Evolutionary conservation across 2,888 invertebrate genomes (phyloP).

Genomic region (Lamellibrachia columna): DNA sequence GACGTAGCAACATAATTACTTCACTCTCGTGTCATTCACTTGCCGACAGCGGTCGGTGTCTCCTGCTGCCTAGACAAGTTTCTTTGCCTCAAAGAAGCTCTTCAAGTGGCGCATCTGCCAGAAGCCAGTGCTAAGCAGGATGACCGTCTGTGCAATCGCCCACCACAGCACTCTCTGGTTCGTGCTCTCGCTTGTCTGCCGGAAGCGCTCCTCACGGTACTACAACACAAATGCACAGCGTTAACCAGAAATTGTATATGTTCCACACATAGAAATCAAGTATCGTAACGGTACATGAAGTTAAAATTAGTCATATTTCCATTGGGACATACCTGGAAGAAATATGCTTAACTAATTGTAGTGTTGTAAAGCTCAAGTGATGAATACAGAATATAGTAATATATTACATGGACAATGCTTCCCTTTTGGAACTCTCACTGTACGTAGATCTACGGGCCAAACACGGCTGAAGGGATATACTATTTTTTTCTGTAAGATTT

Average conservation of each 20-base stretch:
- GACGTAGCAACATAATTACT: not conserved
- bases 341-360: not conserved
- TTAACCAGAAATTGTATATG: not conserved
- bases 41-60: not conserved
- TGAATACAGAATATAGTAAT: not conserved
- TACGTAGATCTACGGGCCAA: not conserved
- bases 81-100: constrained; percentile 99
- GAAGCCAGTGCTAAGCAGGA: constrained; percentile 90
- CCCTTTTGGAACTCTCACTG: not conserved
- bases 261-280: constrained; percentile 20
- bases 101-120: constrained; percentile 99
- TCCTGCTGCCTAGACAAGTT: constrained; percentile 71
- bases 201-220: constrained; percentile 97
- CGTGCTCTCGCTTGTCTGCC: constrained; percentile 97
- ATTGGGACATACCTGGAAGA: not conserved
- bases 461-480: too few relatives aligned
- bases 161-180: constrained; percentile 85
- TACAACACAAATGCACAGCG: constrained; percentile 62
- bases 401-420: not conserved
- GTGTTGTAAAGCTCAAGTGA: not conserved
- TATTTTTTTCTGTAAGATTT: not conserved
- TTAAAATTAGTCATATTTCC: not conserved
- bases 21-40: not conserved
- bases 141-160: constrained; percentile 90
- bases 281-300: not conserved